phyloP scores from a whole-genome alignment of 2,888 invertebrate species.

The Chrysolina americana region DNA sequence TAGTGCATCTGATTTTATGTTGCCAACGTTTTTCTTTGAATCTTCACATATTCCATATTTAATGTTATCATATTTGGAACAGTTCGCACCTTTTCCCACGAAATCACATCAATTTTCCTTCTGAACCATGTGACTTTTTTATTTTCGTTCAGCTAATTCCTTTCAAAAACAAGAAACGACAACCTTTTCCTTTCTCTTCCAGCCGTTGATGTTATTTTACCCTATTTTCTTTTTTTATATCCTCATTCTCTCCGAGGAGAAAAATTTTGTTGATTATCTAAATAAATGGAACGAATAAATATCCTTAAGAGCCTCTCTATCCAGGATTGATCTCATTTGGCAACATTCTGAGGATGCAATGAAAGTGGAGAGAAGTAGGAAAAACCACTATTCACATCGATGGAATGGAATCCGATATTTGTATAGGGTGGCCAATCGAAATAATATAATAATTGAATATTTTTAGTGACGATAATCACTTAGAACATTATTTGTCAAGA shows the following conservation, averaged over 20 bases:
- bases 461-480: too few relatives aligned
- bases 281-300: constrained; percentile 39
- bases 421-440: neutral
- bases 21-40: too few relatives aligned
- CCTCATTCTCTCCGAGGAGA: constrained; percentile 23
- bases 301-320: constrained; percentile 42
- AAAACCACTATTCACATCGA: constrained; percentile 29
- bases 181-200: neutral
- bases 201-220: neutral
- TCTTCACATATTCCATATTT: too few relatives aligned
- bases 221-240: constrained; percentile 13
- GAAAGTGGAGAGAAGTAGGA: neutral
- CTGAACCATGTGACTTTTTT: neutral
- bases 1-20: too few relatives aligned
- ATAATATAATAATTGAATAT: too few relatives aligned
- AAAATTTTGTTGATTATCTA: constrained; percentile 36
- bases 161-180: neutral
- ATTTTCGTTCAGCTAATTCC: neutral
- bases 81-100: too few relatives aligned
- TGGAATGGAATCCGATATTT: neutral
- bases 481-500: too few relatives aligned
- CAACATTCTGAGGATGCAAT: constrained; percentile 33
- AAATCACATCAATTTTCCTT: too few relatives aligned
- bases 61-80: too few relatives aligned
- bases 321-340: constrained; percentile 40